These are phyloP conservation scores for Ctenicera cuprea DNA, from an alignment of 2,888 invertebrate species.

Conservation along the genomic window DNA sequence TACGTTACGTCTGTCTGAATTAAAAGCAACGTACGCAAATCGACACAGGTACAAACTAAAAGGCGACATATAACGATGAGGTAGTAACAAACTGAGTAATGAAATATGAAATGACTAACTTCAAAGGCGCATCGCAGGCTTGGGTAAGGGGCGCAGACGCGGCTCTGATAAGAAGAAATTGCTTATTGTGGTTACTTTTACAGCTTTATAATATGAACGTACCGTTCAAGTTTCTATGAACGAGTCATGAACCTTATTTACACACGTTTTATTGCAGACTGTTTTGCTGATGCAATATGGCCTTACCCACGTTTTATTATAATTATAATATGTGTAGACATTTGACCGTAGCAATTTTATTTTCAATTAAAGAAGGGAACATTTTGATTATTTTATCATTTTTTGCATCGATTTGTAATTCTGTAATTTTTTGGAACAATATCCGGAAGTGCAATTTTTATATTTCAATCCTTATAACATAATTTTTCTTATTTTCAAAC, in stretches of 20 bases:
- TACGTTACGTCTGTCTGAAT: not conserved
- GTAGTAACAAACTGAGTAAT: not conserved
- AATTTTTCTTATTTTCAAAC: too few species aligned
- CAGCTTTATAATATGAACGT: not conserved
- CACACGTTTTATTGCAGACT: constrained; percentile 34
- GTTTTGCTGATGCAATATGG: constrained; percentile 32
- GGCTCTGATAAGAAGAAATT: constrained; percentile 41
- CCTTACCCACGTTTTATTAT: constrained; percentile 29
- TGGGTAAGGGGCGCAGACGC: constrained; percentile 37
- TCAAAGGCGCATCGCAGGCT: constrained; percentile 15
- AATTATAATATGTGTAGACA: too few species aligned
- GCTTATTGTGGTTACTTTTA: constrained; percentile 18
- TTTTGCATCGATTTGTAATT: too few species aligned
- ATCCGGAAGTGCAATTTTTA: too few species aligned
- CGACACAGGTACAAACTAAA: not conserved
- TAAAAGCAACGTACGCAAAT: constrained; percentile 4
- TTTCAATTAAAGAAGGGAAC: too few species aligned
- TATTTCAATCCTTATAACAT: too few species aligned
- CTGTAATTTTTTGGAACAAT: too few species aligned
- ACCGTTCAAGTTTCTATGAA: constrained; percentile 32
- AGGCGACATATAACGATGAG: constrained; percentile 6
- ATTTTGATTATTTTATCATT: too few species aligned
- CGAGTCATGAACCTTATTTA: constrained; percentile 36
- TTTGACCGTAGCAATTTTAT: not conserved
- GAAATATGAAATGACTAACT: constrained; percentile 18